phyloP scores from a whole-genome alignment of 2,888 invertebrate genomes.

The Drosophila kanekoi region DNA sequence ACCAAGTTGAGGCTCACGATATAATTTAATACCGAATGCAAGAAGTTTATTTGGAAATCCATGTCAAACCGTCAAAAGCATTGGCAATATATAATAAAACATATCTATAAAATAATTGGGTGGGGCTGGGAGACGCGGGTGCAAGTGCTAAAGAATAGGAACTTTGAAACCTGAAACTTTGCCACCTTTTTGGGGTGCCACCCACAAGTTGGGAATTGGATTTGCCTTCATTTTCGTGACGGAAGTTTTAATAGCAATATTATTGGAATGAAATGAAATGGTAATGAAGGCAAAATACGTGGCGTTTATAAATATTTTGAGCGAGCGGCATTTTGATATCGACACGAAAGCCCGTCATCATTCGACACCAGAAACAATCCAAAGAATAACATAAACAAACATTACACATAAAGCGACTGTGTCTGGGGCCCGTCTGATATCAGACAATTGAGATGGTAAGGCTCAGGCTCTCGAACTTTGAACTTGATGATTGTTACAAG shows the following conservation, averaged over 20 bases:
- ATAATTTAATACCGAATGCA: slow-evolving; percentile 51
- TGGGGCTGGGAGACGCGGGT: slow-evolving; percentile 26
- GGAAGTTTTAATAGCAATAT: slow-evolving; percentile 78
- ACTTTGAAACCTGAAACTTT: slow-evolving; percentile 48
- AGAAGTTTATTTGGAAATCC: slow-evolving; percentile 62
- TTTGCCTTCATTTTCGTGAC: slow-evolving; percentile 75
- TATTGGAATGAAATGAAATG: slow-evolving; percentile 78
- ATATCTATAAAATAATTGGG: slow-evolving; percentile 52
- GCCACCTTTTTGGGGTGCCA: slow-evolving; percentile 20
- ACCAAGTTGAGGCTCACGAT: slow-evolving; percentile 15
- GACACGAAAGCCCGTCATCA: slow-evolving; percentile 54
- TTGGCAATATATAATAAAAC: slow-evolving; percentile 53
- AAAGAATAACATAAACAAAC: slow-evolving; percentile 39
- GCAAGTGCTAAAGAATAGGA: slow-evolving; percentile 54
- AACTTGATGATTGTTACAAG: not conserved
- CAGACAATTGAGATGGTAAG: slow-evolving; percentile 63
- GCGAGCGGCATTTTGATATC: slow-evolving; percentile 46
- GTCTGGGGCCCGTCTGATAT: slow-evolving; percentile 35
- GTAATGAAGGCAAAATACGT: slow-evolving; percentile 76
- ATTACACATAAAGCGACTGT: slow-evolving; percentile 7
- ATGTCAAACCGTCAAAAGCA: slow-evolving; percentile 64
- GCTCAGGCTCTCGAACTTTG: not conserved
- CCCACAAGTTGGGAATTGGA: slow-evolving; percentile 29
- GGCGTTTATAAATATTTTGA: slow-evolving; percentile 57
- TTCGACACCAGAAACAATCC: slow-evolving; percentile 39